phyloP scores from a whole-genome alignment of 2,113 vertebrate species.

The Etheostoma cragini region DNA sequence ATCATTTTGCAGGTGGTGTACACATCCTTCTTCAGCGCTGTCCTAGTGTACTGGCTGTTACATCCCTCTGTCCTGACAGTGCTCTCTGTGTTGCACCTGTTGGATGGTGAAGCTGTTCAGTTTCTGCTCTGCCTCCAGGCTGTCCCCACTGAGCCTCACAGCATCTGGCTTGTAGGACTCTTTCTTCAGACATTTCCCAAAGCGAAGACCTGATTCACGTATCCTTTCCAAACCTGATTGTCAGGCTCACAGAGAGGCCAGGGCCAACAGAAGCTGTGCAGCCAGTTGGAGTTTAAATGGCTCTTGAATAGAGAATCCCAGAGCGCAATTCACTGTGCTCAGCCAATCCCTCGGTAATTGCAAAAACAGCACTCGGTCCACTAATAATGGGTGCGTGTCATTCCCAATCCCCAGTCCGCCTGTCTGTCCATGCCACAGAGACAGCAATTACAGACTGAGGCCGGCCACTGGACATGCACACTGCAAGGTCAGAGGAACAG shows the following conservation, averaged over 20 bases:
- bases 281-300: slow-evolving; percentile 74
- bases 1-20: not conserved
- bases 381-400: slow-evolving; percentile 84
- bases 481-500: slow-evolving; percentile 62
- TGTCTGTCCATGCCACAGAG: slow-evolving; percentile 79
- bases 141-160: not conserved
- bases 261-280: slow-evolving; percentile 75
- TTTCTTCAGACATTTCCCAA: not conserved
- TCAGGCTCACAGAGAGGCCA: slow-evolving; percentile 27
- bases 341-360: slow-evolving; percentile 83
- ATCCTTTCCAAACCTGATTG: slow-evolving; percentile 27
- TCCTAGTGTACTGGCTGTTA: not conserved
- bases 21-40: not conserved
- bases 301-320: slow-evolving; percentile 72
- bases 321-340: slow-evolving; percentile 79
- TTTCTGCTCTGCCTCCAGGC: not conserved
- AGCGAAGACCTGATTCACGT: slow-evolving; percentile 18
- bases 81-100: not conserved
- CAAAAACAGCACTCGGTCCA: slow-evolving; percentile 85
- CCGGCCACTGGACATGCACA: slow-evolving; percentile 62
- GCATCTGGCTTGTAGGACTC: not conserved
- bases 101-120: not conserved
- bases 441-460: slow-evolving; percentile 81
- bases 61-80: not conserved
- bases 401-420: slow-evolving; percentile 81